Conservation (phyloP, 2,113 vertebrate species). For the Theristicus caerulescens region DNA sequence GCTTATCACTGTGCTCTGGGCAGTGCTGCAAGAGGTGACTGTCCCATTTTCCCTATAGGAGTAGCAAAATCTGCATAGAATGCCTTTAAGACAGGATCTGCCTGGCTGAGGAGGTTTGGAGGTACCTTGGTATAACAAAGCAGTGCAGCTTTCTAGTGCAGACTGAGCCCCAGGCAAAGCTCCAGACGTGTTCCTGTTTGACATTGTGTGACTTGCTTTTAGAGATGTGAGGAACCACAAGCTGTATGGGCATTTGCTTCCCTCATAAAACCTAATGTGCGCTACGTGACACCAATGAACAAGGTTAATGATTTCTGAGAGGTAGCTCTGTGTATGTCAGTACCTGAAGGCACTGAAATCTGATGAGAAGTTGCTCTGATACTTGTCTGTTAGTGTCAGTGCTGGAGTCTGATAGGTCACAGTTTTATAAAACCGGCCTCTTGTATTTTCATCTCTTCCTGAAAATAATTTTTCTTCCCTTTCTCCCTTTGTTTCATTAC, state of each 20-base stretch:
- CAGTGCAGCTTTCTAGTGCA: background rate
- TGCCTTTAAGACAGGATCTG: background rate
- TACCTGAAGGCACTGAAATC: slow-evolving; percentile 7
- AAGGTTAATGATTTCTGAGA: background rate
- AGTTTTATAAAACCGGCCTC: background rate
- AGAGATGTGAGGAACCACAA: background rate
- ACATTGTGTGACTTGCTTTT: background rate
- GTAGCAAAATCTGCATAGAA: background rate
- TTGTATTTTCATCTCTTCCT: background rate
- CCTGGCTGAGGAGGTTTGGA: background rate
- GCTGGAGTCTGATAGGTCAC: background rate
- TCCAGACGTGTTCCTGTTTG: background rate
- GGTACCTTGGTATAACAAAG: background rate
- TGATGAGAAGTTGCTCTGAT: background rate
- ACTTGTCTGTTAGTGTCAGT: background rate
- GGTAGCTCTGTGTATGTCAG: background rate
- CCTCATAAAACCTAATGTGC: background rate
- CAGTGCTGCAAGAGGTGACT: background rate
- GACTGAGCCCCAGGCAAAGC: background rate
- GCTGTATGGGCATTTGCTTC: background rate
- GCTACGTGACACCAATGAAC: background rate
- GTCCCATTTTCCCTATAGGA: background rate
- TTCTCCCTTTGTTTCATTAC: background rate
- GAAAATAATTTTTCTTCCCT: background rate
- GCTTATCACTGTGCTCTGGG: background rate